These are phyloP conservation scores for Caenorhabditis remanei DNA, from an alignment of 1,140 invertebrate species.

Conservation along the genomic window DNA sequence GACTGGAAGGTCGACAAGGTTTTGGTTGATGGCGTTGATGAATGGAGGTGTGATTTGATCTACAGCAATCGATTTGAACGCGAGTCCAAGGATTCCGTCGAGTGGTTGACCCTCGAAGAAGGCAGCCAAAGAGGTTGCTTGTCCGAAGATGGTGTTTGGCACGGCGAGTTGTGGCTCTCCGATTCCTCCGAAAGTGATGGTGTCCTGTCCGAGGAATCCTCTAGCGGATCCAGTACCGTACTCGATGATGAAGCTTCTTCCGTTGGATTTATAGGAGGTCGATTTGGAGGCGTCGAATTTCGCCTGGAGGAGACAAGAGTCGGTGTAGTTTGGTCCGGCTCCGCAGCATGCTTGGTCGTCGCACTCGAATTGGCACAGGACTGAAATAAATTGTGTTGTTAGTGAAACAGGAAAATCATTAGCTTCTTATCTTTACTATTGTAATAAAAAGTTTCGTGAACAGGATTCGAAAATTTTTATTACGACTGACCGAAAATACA, in stretches of 20 bases:
- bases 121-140: constrained; percentile 66
- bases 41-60: constrained; percentile 66
- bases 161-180: constrained; percentile 62
- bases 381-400: too few species aligned
- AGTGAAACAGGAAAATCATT: too few species aligned
- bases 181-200: constrained; percentile 62
- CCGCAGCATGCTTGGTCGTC: constrained; percentile 64
- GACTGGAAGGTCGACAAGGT: constrained; percentile 64
- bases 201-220: constrained; percentile 68
- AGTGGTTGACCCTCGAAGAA: constrained; percentile 67
- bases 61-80: constrained; percentile 64
- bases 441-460: too few species aligned
- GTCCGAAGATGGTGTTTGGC: constrained; percentile 67
- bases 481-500: too few species aligned
- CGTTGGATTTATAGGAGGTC: constrained; percentile 65
- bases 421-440: too few species aligned
- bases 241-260: constrained; percentile 64
- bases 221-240: constrained; percentile 69
- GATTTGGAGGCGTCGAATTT: constrained; percentile 67
- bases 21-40: constrained; percentile 63
- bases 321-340: constrained; percentile 46
- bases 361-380: constrained; percentile 62
- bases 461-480: too few species aligned
- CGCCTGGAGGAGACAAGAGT: constrained; percentile 63
- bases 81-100: constrained; percentile 67